Conservation (phyloP, 2,888 invertebrate genomes). For the Oscheius sp. region DNA sequence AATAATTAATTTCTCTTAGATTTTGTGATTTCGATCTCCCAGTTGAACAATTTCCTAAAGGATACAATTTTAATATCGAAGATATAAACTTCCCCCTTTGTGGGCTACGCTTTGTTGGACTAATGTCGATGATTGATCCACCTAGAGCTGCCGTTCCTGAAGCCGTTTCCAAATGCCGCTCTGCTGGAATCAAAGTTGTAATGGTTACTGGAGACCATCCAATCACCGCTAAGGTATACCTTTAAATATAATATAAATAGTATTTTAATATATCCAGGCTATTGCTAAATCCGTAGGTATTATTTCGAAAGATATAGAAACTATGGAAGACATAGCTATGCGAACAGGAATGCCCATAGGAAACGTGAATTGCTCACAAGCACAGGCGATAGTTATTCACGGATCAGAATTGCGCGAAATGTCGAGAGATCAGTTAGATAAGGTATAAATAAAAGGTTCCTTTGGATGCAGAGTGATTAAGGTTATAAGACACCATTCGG, state of each 20-base stretch:
- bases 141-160: constrained; percentile 75
- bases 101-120: constrained; percentile 79
- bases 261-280: constrained; percentile 74
- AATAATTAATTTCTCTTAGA: constrained; percentile 74
- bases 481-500: constrained; percentile 71
- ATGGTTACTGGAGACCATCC: constrained; percentile 79
- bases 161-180: constrained; percentile 75
- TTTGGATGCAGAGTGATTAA: neutral
- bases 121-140: constrained; percentile 75
- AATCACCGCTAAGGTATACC: constrained; percentile 76
- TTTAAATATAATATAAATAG: neutral
- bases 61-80: constrained; percentile 86
- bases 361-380: constrained; percentile 66
- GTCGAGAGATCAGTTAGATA: constrained; percentile 71
- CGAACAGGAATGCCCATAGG: constrained; percentile 88
- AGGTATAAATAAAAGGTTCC: constrained; percentile 35
- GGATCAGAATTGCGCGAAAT: constrained; percentile 73
- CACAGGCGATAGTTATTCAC: constrained; percentile 74
- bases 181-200: constrained; percentile 75
- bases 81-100: constrained; percentile 65
- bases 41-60: constrained; percentile 89
- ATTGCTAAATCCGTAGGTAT: constrained; percentile 78
- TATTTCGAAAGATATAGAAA: constrained; percentile 77
- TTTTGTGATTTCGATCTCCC: constrained; percentile 93
- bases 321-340: constrained; percentile 81